Percentiles rank a stretch among this genome's conserved stretches.
phyloP scores from a whole-genome alignment of 2,797 vertebrate genomes.

The Manis javanica region DNA sequence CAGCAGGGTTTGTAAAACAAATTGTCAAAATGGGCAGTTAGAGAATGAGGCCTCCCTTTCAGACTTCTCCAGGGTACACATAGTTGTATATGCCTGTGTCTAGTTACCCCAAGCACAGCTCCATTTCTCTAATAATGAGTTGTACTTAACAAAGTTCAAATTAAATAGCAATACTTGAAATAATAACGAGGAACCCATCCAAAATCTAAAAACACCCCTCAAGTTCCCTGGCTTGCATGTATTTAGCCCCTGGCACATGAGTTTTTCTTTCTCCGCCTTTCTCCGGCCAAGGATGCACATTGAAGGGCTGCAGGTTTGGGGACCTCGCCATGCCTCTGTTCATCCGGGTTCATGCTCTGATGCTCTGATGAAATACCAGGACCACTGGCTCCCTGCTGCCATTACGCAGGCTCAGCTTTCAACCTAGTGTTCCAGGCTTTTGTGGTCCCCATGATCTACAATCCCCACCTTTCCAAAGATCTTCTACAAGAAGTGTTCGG shows the following conservation, averaged over 20 bases:
- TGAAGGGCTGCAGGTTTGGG: background rate
- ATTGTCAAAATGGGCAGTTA: background rate
- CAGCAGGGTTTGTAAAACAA: background rate
- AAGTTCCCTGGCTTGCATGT: background rate
- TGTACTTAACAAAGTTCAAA: background rate
- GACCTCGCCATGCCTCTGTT: too few species aligned
- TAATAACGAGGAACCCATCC: background rate
- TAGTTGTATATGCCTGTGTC: background rate
- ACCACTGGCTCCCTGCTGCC: background rate
- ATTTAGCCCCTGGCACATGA: background rate
- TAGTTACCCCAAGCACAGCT: background rate
- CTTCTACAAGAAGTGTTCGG: background rate
- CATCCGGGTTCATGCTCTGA: too few species aligned
- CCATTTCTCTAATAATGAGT: background rate
- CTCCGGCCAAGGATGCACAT: rapidly evolving
- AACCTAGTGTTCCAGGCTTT: background rate
- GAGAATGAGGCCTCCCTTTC: background rate
- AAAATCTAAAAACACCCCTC: background rate
- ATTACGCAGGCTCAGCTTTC: background rate
- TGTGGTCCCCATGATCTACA: background rate
- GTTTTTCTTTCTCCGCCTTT: background rate
- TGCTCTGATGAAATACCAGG: background rate
- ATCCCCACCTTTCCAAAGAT: background rate
- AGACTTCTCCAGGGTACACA: background rate
- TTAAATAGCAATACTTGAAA: background rate